Percentiles rank a stretch among this genome's conserved stretches.
phyloP scores from a whole-genome alignment of 1,140 invertebrate genomes.

The Palaemon carinicauda region DNA sequence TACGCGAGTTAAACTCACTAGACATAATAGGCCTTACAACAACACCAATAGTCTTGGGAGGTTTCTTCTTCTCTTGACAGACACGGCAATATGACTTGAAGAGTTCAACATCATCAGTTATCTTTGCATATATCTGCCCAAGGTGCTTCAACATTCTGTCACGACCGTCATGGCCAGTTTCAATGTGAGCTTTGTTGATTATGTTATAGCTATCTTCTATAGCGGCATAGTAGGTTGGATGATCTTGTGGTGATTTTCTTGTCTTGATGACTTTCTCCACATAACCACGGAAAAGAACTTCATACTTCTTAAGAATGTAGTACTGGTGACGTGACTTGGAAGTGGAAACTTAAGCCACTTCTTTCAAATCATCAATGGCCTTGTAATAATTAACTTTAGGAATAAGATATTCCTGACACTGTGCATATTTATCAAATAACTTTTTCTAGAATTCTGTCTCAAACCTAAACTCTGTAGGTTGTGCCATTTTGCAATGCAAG shows the following conservation, averaged over 20 bases:
- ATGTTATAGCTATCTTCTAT: slow-evolving; percentile 17
- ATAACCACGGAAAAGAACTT: slow-evolving; percentile 19
- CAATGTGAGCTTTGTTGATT: slow-evolving; percentile 28
- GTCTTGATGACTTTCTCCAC: slow-evolving; percentile 21
- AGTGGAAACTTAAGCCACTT: not conserved
- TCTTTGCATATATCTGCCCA: slow-evolving; percentile 30
- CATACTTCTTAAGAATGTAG: slow-evolving; percentile 23
- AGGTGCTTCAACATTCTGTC: slow-evolving; percentile 16
- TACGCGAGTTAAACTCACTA: slow-evolving; percentile 24
- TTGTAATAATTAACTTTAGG: slow-evolving; percentile 10
- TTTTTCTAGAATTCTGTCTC: no score
- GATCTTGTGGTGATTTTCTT: not conserved
- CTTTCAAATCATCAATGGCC: not conserved
- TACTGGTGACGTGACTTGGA: not conserved
- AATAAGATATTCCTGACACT: slow-evolving; percentile 8
- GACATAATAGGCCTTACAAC: slow-evolving; percentile 14
- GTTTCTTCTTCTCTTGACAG: slow-evolving; percentile 21
- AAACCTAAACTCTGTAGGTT: not conserved
- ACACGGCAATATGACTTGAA: slow-evolving; percentile 12
- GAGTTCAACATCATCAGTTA: slow-evolving; percentile 6
- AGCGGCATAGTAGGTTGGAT: not conserved
- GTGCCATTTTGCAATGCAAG: not conserved
- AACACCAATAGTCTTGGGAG: slow-evolving; percentile 18
- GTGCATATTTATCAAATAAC: not conserved
- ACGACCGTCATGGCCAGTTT: slow-evolving; percentile 34